Evolutionary conservation across 2,797 vertebrate genomes (phyloP), one percentile per base, ranked within the genome.

Genomic region (Anguilla marmorata): DNA sequence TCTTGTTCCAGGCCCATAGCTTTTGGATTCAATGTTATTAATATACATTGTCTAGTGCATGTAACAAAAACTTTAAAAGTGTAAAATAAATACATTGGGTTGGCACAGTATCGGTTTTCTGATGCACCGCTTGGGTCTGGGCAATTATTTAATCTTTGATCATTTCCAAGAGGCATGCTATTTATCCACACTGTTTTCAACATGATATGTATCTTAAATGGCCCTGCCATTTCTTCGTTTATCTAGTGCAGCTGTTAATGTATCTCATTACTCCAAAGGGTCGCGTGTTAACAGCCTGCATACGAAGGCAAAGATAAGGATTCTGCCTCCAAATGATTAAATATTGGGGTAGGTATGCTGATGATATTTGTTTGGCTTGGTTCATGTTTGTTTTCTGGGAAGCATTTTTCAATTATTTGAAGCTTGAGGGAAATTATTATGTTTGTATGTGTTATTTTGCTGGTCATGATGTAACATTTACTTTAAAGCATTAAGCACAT

Each of bases 191-290:
- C 50, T 4, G 12, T 84, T 33, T 85, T 16, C 74, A 58, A 27
- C 33, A 11, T 63, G 86, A 82, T 60, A 45, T 37, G 52, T 21
- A 82, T 45, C 58, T 66, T 82, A 63, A 58, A 63, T 27, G 21
- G 30, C 48, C 52, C 56, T 16, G 56, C 16, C 56, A 58, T 58
- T 19, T 58, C 16, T 19, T 58, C 16, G 1, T 84, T 87, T 85
- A 76, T 48, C 84, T 60, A 45, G 66, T 74, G 52, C 11, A 85
- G 87, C 66, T 45, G 84, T 24, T 79, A 85, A 85, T 85, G 82
- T 85, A 83, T 60, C 33, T 85, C 66, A 85, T 58, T 85, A 76
- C 84, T 79, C 83, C 69, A 30, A 19, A 9, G 66, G 50, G 83
- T 74, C 50, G 30, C 19, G 37, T 41, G 63, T 72, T 72, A 33